A percentile compares a stretch with the other conserved stretches of the same genome.
Evolutionary conservation across 2,888 invertebrate genomes (phyloP).

Genomic region (Chloroclysta siterata): DNA sequence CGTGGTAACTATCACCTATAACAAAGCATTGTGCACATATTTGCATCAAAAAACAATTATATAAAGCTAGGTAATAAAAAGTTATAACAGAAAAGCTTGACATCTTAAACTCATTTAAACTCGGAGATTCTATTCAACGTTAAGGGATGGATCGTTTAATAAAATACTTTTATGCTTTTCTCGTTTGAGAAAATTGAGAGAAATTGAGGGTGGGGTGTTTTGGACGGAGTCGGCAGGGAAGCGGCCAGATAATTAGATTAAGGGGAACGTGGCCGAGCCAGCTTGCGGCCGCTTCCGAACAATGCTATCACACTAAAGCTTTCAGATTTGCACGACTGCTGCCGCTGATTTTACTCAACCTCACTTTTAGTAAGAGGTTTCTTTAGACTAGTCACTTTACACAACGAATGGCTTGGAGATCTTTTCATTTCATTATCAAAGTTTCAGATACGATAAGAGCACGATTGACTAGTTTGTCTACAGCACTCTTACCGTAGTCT

Average conservation of each 20-base stretch:
- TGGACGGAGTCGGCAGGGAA: slow-evolving; percentile 68
- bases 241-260: slow-evolving; percentile 81
- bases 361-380: slow-evolving; percentile 43
- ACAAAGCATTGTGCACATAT: no score
- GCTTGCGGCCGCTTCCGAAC: slow-evolving; percentile 66
- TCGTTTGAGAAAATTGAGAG: slow-evolving; percentile 63
- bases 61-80: slow-evolving; percentile 30
- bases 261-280: slow-evolving; percentile 69
- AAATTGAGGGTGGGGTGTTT: slow-evolving; percentile 63
- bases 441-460: not conserved
- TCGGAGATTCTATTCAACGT: slow-evolving; percentile 58
- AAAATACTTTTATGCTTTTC: slow-evolving; percentile 69
- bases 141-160: slow-evolving; percentile 64
- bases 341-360: slow-evolving; percentile 43
- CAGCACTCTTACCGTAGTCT: not conserved
- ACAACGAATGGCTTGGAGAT: not conserved
- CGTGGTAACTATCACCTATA: no score
- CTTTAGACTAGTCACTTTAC: not conserved
- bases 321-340: slow-evolving; percentile 64
- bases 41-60: not conserved
- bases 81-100: slow-evolving; percentile 47
- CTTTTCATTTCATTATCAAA: not conserved
- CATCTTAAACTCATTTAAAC: slow-evolving; percentile 57
- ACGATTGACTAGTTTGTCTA: not conserved
- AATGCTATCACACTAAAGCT: slow-evolving; percentile 72